Evolutionary conservation across 2,797 vertebrate species (phyloP).

Genomic region (Sciurus carolinensis): DNA sequence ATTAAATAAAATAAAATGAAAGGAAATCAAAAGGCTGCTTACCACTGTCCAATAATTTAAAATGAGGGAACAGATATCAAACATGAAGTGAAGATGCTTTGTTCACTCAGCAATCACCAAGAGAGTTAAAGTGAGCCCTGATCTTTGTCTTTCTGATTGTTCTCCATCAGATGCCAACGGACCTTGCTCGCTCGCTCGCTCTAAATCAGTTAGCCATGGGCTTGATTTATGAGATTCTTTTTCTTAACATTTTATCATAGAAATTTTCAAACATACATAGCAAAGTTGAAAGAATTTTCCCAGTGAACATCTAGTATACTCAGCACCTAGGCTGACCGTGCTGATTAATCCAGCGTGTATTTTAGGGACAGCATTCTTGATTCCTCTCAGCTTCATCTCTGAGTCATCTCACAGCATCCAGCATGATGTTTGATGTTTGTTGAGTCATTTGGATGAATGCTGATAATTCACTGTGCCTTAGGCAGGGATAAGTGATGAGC

Average conservation of each 20-base stretch:
- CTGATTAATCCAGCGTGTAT: background rate
- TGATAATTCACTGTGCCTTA: conserved; percentile 28
- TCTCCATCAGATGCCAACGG: background rate
- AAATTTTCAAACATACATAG: background rate
- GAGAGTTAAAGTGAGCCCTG: background rate
- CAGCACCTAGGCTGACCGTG: background rate
- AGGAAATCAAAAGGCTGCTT: background rate
- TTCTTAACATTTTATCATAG: background rate
- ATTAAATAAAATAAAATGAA: conserved; percentile 66
- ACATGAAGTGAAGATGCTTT: background rate
- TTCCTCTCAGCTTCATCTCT: background rate
- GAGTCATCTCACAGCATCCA: conserved; percentile 54
- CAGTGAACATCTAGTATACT: background rate
- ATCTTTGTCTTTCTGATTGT: background rate
- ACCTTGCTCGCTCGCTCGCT: background rate
- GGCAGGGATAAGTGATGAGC: conserved; percentile 47
- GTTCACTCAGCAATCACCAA: background rate
- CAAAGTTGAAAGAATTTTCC: background rate
- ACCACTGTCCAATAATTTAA: background rate
- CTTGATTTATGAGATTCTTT: background rate
- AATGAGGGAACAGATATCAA: background rate
- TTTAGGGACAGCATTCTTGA: background rate
- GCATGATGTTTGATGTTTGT: background rate
- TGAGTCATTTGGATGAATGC: conserved; percentile 55
- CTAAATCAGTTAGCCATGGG: background rate